Conservation (phyloP, 2,113 vertebrate species). For the Orycteropus afer region DNA sequence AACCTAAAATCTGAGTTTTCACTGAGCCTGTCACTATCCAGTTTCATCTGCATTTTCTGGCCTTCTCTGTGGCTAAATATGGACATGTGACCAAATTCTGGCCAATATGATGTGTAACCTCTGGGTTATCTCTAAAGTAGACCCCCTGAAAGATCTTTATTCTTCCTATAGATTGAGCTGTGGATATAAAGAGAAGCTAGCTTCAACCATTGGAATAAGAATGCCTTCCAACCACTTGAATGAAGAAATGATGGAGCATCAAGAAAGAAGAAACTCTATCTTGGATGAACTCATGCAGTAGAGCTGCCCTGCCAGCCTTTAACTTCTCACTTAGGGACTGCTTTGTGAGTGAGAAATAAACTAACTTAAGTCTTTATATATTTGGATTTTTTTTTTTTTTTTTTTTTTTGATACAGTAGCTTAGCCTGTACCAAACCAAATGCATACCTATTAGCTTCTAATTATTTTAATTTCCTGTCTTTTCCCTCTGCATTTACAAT, state of each 20-base stretch:
- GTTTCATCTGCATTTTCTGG: not conserved
- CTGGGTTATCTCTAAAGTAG: not conserved
- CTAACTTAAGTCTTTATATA: not conserved
- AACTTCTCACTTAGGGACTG: not conserved
- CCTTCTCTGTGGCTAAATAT: not conserved
- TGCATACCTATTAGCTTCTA: not conserved
- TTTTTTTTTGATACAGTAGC: not conserved
- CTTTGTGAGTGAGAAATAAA: constrained; percentile 22
- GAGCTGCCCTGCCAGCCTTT: not conserved
- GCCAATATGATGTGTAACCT: not conserved
- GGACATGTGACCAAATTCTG: not conserved
- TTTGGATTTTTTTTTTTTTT: not conserved
- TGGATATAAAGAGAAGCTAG: not conserved
- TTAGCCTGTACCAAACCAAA: not conserved
- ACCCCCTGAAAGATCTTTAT: not conserved
- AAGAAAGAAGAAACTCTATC: not conserved
- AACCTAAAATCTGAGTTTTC: not conserved
- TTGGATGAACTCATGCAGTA: not conserved
- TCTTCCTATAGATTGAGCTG: not conserved
- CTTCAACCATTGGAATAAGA: not conserved
- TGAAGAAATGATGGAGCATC: not conserved
- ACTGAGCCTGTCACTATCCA: not conserved
- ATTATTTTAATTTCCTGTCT: constrained; percentile 9
- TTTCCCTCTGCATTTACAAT: not conserved
- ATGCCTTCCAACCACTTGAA: not conserved